These are phyloP conservation scores for Melanocharis versteri DNA, from an alignment of 2,113 vertebrate genomes.

Conservation along the genomic window DNA sequence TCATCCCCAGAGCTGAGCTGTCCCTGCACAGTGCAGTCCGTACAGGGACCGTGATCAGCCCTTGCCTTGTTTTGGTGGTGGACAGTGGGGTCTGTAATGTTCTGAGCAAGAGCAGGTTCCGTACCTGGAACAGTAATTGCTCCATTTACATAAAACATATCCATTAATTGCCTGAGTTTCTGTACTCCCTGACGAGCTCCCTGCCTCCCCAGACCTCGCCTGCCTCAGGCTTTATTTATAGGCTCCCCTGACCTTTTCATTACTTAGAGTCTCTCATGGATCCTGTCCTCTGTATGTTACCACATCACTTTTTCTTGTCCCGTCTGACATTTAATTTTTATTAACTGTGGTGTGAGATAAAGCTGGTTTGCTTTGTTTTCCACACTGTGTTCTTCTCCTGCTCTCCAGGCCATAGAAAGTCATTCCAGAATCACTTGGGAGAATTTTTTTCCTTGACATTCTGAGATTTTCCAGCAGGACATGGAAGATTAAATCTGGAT, in stretches of 20 bases:
- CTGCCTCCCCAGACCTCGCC: not conserved
- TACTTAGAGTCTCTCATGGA: not conserved
- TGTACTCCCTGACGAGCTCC: not conserved
- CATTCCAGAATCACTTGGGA: not conserved
- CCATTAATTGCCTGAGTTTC: not conserved
- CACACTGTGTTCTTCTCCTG: not conserved
- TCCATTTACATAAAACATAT: not conserved
- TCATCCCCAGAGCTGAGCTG: not conserved
- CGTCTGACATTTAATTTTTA: constrained; percentile 51
- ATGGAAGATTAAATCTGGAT: not conserved
- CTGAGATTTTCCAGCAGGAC: not conserved
- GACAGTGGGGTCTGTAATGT: not conserved
- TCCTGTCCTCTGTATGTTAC: constrained; percentile 21
- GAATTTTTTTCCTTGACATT: not conserved
- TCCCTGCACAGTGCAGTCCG: rapidly evolving
- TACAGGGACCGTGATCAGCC: rapidly evolving
- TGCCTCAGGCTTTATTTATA: constrained; percentile 31
- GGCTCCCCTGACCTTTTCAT: constrained; percentile 54
- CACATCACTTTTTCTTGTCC: constrained; percentile 37
- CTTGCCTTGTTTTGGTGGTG: not conserved
- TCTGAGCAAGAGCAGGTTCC: not conserved
- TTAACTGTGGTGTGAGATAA: constrained; percentile 9
- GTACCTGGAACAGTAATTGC: not conserved
- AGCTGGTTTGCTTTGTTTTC: constrained; percentile 42
- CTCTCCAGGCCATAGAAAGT: not conserved